Evolutionary conservation across 2,888 invertebrate genomes (phyloP), one percentile per base, ranked within the genome.

Genomic region (Lagria hirta): DNA sequence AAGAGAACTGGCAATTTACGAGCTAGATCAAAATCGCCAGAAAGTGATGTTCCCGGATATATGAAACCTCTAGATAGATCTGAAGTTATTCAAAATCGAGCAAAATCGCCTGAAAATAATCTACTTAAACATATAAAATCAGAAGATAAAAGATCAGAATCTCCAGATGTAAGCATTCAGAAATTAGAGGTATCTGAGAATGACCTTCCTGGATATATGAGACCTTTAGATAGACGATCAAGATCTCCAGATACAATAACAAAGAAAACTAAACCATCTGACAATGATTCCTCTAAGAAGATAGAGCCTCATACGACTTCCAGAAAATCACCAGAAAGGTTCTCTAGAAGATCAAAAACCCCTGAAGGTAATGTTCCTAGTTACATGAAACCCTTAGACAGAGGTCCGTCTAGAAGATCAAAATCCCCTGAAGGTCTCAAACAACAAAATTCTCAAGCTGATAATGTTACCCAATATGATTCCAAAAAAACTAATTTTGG

Each of bases 401-500:
- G 61, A 43, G 23, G 18, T 24, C n/a, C n/a, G n/a, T n/a, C 24
- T 4, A 24, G 24, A 8, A 6, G 28, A 11, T 24, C 32, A 6
- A 43, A 44, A 28, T 28, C 28, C 4, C 10, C 28, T 29, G 18
- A 43, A 43, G 23, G 18, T 24, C 23, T 55, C 22, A 48, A 50
- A 34, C 55, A 51, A 1, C 51, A 60, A 13, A 61, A 58, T 41
- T 59, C 59, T 4, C 58, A 60, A 30, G 47, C 51, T 24, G 56
- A 55, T 4, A 36, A 12, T 15, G 23, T 42, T 4, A 30, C 22
- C 33, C 51, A 50, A 5, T n/a, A 10, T 49, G 14, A 38, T 35
- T 16, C 37, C 22, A 5, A 51, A 43, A 24, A 64, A 58, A 52
- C 80, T 2, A 85, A 84, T 60, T 86, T 86, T 60, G 85, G 85